These are phyloP conservation scores for Cantharis rustica DNA, from an alignment of 2,888 invertebrate species.

Conservation along the genomic window DNA sequence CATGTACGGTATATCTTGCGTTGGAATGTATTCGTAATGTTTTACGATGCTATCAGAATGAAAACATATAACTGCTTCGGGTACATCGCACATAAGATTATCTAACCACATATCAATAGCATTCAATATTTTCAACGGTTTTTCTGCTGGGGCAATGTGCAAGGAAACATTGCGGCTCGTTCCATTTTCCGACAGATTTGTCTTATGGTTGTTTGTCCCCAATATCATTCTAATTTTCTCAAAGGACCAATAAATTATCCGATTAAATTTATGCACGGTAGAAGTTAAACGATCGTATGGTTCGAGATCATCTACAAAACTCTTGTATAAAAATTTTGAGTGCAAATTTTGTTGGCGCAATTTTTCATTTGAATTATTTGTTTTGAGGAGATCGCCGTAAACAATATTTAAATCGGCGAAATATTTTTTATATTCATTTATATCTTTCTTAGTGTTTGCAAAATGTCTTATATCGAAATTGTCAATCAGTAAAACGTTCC, in stretches of 20 bases:
- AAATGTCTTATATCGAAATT: slow-evolving; percentile 93
- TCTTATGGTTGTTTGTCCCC: slow-evolving; percentile 84
- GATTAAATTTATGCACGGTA: slow-evolving; percentile 73
- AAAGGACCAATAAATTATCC: slow-evolving; percentile 93
- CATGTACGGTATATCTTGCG: slow-evolving; percentile 89
- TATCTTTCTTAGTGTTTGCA: slow-evolving; percentile 72
- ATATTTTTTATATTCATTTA: slow-evolving; percentile 81
- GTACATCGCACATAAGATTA: slow-evolving; percentile 96
- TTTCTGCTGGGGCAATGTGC: slow-evolving; percentile 80
- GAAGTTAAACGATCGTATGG: slow-evolving; percentile 78
- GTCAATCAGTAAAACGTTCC: slow-evolving; percentile 86
- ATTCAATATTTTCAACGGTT: slow-evolving; percentile 91
- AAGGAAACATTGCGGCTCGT: slow-evolving; percentile 91
- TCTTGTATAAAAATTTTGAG: slow-evolving; percentile 89
- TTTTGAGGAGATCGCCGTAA: slow-evolving; percentile 61
- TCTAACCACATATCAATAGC: slow-evolving; percentile 95
- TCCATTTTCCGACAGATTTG: slow-evolving; percentile 80
- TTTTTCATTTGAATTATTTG: slow-evolving; percentile 68
- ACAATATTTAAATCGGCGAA: slow-evolving; percentile 69
- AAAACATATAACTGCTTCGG: slow-evolving; percentile 95
- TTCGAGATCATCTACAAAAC: slow-evolving; percentile 59
- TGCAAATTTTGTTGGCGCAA: slow-evolving; percentile 76
- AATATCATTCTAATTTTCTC: slow-evolving; percentile 95
- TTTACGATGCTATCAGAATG: slow-evolving; percentile 89
- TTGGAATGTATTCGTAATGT: slow-evolving; percentile 92